Conservation (phyloP, 2,888 invertebrate genomes). For the Pterostichus madidus region DNA sequence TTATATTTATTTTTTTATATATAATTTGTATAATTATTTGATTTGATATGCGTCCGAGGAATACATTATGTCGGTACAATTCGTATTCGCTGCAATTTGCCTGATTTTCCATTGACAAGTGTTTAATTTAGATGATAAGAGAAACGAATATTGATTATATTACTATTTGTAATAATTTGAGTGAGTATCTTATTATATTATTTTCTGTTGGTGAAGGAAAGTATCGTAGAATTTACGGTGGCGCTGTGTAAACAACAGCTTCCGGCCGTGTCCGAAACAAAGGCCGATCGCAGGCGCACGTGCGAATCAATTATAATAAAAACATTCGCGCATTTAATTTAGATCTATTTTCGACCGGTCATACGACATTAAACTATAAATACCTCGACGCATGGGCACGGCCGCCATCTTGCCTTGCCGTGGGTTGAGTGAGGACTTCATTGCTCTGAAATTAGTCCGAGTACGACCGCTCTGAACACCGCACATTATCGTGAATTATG, state of each 20-base stretch:
- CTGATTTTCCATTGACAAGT: too few species aligned
- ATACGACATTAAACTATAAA: slow-evolving; percentile 56
- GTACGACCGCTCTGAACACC: not conserved
- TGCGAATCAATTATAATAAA: slow-evolving; percentile 63
- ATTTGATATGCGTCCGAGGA: too few species aligned
- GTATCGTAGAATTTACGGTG: slow-evolving; percentile 8
- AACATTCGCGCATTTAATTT: slow-evolving; percentile 64
- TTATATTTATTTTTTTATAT: too few species aligned
- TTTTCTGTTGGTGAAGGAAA: too few species aligned
- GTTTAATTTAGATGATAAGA: too few species aligned
- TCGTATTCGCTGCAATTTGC: too few species aligned
- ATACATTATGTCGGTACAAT: too few species aligned
- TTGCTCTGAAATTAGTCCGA: not conserved
- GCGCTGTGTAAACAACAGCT: slow-evolving; percentile 22
- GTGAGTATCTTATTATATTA: too few species aligned
- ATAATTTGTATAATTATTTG: too few species aligned
- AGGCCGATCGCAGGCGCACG: slow-evolving; percentile 32
- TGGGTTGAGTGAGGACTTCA: not conserved
- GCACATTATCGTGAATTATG: slow-evolving; percentile 9
- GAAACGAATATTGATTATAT: too few species aligned
- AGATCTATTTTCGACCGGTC: slow-evolving; percentile 55
- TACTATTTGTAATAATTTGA: too few species aligned
- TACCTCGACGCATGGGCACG: not conserved
- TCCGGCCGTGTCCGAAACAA: slow-evolving; percentile 46
- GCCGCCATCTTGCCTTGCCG: not conserved